Evolutionary conservation across 2,888 invertebrate species (phyloP).

Genomic region (Ephialtes manifestator): DNA sequence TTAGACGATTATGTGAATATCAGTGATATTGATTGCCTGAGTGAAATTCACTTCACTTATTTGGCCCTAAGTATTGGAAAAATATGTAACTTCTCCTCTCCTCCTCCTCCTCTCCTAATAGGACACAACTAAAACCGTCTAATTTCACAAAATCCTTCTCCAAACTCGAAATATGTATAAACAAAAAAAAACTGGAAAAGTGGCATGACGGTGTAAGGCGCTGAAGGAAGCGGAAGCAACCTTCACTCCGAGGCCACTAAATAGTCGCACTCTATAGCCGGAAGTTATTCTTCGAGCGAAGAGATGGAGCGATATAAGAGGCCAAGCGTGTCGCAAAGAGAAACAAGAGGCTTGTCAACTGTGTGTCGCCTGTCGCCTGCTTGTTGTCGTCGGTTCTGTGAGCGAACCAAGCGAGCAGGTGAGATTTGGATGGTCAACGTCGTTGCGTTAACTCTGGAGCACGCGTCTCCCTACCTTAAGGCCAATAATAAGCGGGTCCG

Average conservation of each 20-base stretch:
- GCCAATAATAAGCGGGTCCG: slow-evolving; percentile 66
- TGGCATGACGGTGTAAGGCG: neutral
- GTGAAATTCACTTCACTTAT: too few species aligned
- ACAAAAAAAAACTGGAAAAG: neutral
- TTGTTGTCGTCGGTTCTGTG: slow-evolving; percentile 35
- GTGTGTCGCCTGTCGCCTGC: slow-evolving; percentile 41
- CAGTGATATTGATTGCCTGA: too few species aligned
- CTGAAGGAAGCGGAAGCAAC: neutral
- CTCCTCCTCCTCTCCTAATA: too few species aligned
- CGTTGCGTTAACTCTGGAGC: slow-evolving; percentile 40
- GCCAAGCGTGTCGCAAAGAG: slow-evolving; percentile 40
- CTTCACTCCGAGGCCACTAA: slow-evolving; percentile 17
- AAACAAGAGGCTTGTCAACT: slow-evolving; percentile 36
- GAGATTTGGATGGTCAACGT: slow-evolving; percentile 66
- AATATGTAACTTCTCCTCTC: too few species aligned
- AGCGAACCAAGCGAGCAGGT: slow-evolving; percentile 63
- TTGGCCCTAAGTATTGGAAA: too few species aligned
- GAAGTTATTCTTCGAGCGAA: slow-evolving; percentile 57
- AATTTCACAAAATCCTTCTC: too few species aligned
- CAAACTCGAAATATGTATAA: too few species aligned
- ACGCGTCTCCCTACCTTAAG: slow-evolving; percentile 64
- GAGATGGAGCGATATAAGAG: slow-evolving; percentile 55
- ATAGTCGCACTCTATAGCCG: slow-evolving; percentile 53
- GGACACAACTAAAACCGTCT: too few species aligned
- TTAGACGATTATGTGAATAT: too few species aligned